Evolutionary conservation across 2,797 vertebrate species (phyloP).

Genomic region (Ficedula albicollis): DNA sequence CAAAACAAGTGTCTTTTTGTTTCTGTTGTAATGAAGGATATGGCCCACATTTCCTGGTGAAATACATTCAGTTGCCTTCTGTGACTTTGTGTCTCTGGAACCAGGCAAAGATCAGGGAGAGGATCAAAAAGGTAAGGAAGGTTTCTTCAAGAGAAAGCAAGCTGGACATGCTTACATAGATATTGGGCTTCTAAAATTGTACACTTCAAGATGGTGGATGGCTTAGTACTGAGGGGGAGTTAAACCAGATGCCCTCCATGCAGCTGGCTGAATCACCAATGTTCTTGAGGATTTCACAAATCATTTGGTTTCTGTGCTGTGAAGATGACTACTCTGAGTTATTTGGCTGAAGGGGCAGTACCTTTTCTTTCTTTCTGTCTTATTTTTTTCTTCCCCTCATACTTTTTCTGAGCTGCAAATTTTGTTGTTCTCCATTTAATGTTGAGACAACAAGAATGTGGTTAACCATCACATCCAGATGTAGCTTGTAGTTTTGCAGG

Average conservation of each 20-base stretch:
- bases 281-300: conserved; percentile 40
- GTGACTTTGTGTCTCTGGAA: background rate
- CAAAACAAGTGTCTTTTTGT: background rate
- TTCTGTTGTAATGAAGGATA: background rate
- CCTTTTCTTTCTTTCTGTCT: background rate
- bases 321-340: conserved; percentile 30
- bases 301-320: conserved; percentile 17
- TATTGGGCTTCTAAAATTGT: background rate
- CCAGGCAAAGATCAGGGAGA: background rate
- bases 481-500: conserved; percentile 31
- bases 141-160: background rate
- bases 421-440: conserved; percentile 35
- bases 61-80: background rate
- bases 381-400: background rate
- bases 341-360: conserved; percentile 50
- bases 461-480: conserved; percentile 52
- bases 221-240: background rate
- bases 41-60: background rate
- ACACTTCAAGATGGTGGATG: background rate
- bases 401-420: conserved; percentile 42
- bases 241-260: conserved; percentile 16
- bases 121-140: background rate
- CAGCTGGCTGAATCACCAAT: conserved; percentile 2
- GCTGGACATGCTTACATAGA: background rate
- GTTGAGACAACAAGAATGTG: conserved; percentile 60